Percentiles rank a stretch among this genome's conserved stretches.
Conservation (phyloP, 2,888 invertebrate genomes). For the Dolichomitus sp. region DNA sequence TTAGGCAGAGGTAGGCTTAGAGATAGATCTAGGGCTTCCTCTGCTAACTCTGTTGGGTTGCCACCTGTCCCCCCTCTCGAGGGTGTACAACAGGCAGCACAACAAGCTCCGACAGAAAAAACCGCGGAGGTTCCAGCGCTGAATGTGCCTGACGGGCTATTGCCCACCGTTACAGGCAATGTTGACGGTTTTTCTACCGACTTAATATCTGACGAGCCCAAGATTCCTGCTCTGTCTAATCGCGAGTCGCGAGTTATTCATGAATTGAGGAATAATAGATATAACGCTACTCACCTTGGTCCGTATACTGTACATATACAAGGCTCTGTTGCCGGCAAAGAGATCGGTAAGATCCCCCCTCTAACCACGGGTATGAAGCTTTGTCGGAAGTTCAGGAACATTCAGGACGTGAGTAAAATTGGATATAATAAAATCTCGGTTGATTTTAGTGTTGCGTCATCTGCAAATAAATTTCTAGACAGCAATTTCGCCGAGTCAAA, state of each 20-base stretch:
- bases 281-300: background rate
- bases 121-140: too few species aligned
- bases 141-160: too few species aligned
- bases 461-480: conserved; percentile 18
- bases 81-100: too few species aligned
- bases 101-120: too few species aligned
- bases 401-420: background rate
- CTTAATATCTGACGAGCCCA: too few species aligned
- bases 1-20: too few species aligned
- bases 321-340: background rate
- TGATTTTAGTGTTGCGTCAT: background rate
- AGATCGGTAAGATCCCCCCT: conserved; percentile 1
- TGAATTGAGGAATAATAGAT: background rate
- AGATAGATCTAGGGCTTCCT: too few species aligned
- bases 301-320: conserved; percentile 12
- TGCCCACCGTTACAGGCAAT: too few species aligned
- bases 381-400: background rate
- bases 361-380: background rate
- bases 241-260: background rate
- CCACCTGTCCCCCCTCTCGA: too few species aligned
- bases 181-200: too few species aligned
- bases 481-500: conserved; percentile 2
- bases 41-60: too few species aligned
- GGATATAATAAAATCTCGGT: conserved; percentile 4
- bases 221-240: too few species aligned